These are phyloP conservation scores for Tachysurus vachellii DNA, from an alignment of 2,113 vertebrate genomes.

Conservation along the genomic window DNA sequence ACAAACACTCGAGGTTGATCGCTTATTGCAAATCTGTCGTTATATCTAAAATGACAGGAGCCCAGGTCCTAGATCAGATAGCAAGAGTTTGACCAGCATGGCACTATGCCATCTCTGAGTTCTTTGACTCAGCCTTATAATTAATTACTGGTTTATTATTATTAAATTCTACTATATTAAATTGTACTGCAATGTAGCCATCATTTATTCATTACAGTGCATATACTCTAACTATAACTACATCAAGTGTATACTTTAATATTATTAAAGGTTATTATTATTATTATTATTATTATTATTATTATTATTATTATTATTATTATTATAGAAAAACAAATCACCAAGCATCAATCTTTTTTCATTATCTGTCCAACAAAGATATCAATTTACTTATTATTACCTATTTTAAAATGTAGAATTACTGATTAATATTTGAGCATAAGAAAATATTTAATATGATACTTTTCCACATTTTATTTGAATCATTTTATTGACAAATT, in stretches of 20 bases:
- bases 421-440: neutral
- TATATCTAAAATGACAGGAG: constrained; percentile 63
- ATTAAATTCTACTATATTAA: too few relatives aligned
- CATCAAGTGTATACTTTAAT: neutral
- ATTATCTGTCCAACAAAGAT: too few relatives aligned
- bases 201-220: too few relatives aligned
- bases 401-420: neutral
- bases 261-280: neutral
- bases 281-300: too few relatives aligned
- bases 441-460: too few relatives aligned
- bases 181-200: too few relatives aligned
- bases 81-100: constrained; percentile 58
- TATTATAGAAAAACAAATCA: neutral
- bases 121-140: constrained; percentile 20
- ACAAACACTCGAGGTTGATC: constrained; percentile 53
- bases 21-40: constrained; percentile 61
- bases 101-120: constrained; percentile 42
- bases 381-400: too few relatives aligned
- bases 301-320: neutral
- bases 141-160: neutral
- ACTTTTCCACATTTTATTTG: neutral
- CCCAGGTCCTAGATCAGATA: constrained; percentile 56
- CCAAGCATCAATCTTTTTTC: neutral
- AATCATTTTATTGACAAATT: neutral
- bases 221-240: neutral